Base-by-base conservation (phyloP, 35 echinoderm and acorn worm species). In the Amphiura filiformis region DNA sequence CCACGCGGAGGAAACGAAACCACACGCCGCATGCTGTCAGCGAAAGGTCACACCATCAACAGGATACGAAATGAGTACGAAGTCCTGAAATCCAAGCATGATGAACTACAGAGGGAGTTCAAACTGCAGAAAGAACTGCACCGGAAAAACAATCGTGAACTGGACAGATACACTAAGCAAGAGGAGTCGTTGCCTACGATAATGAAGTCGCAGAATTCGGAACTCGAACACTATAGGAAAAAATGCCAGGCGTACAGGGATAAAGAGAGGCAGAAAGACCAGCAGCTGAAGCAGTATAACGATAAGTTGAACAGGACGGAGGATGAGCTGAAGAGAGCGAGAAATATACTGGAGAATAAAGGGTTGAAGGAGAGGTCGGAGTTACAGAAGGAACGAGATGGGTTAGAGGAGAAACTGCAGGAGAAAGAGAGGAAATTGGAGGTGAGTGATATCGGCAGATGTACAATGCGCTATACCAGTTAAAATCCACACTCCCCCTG, bases 1-100 rank as follows among this genome's bases (percentile, higher is more conserved):
- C 84, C 32, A 89, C 96, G 15, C 90, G 92, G 32, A 32, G 89
- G 75, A 81, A 79, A 15, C 65, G 47, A 2, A 2, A 85, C 94
- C 13, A 44, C 89, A 20, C 77, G 81, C 47, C 86, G 96, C 37
- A 94, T 98, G 96, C 96, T 98, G 31, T 98, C 96, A 31, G 96
- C 96, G 9, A 98, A 94, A 78, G 92, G 92, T 18, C 96, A 98
- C 79, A 94, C 96, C 56, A 98, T 98, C 86, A 98, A 83, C 65
- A 65, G 93, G 36, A 84, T 98, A 5, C 76, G 92, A 34, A 98
- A 91, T 76, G 96, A 98, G 42, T 35, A 92, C 13, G 93, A 94
- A 13, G 92, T 94, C 30, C 61, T 98, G 0, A 85, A 84, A 81
- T 77, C 76, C 34, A 88, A 94, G 78, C 90, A 92, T 30, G 96